Conservation (phyloP, 2,797 vertebrate genomes). For the Octomys mimax region DNA sequence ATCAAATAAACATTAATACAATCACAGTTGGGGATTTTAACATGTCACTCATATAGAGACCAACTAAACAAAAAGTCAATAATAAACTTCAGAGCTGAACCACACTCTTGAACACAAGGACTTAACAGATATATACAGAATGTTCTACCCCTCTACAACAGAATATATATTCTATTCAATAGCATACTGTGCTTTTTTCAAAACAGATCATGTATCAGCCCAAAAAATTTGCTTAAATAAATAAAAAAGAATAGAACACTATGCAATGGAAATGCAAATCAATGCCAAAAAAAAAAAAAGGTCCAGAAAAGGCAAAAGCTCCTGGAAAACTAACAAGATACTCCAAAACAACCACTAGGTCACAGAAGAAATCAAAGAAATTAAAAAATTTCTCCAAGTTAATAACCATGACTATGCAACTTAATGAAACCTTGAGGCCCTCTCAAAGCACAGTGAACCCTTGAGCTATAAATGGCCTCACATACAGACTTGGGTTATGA, state of each 20-base stretch:
- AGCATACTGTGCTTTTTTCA: not conserved
- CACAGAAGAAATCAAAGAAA: too few species aligned
- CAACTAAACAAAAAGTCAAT: not conserved
- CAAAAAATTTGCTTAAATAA: too few species aligned
- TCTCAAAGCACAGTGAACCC: too few species aligned
- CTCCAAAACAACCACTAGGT: not conserved
- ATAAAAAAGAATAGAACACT: not conserved
- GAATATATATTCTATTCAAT: not conserved
- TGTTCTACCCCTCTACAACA: not conserved
- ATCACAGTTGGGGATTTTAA: not conserved
- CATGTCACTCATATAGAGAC: not conserved
- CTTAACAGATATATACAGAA: not conserved
- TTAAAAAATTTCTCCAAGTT: too few species aligned
- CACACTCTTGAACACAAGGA: not conserved
- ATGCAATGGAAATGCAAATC: not conserved
- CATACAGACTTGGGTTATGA: too few species aligned
- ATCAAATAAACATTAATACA: not conserved
- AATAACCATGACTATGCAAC: too few species aligned
- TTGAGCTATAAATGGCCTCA: too few species aligned
- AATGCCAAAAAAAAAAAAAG: not conserved
- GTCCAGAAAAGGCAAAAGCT: not conserved
- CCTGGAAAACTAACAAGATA: not conserved
- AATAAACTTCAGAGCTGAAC: not conserved
- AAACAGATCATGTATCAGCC: not conserved
- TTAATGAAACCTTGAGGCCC: too few species aligned